Percentiles rank a stretch among this genome's conserved stretches.
Evolutionary conservation across 1,140 invertebrate genomes (phyloP).

Genomic region (Hypothenemus hampei): DNA sequence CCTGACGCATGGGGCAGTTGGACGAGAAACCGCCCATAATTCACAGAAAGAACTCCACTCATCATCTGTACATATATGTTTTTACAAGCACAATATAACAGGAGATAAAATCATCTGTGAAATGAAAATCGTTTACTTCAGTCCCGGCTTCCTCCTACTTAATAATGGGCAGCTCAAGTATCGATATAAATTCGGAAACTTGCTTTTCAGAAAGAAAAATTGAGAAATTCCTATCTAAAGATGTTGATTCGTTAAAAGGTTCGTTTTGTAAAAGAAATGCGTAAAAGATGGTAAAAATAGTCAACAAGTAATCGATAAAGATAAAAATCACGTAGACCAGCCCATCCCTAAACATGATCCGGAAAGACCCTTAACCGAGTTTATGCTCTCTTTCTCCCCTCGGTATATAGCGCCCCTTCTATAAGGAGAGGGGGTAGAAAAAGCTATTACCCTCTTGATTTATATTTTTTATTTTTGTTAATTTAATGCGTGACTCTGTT

Average conservation of each 20-base stretch:
- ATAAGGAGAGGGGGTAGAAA: constrained; percentile 30
- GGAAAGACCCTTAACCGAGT: constrained; percentile 32
- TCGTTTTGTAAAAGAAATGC: too few relatives aligned
- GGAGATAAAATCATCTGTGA: constrained; percentile 33
- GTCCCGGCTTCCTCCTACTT: neutral
- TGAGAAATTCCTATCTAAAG: too few relatives aligned
- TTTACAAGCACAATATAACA: constrained; percentile 16
- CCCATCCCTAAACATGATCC: constrained; percentile 24
- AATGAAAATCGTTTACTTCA: constrained; percentile 33
- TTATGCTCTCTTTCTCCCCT: constrained; percentile 26
- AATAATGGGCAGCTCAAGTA: neutral
- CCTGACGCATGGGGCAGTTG: too few relatives aligned
- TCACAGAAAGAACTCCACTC: constrained; percentile 1
- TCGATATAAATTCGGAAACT: too few relatives aligned
- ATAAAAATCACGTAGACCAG: neutral
- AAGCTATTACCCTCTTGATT: constrained; percentile 36
- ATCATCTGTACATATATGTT: constrained; percentile 7
- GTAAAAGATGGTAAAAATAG: neutral
- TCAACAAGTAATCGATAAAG: neutral
- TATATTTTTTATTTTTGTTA: constrained; percentile 41
- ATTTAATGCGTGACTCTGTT: constrained; percentile 37
- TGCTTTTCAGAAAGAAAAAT: too few relatives aligned
- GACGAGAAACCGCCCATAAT: too few relatives aligned
- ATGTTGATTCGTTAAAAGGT: too few relatives aligned
- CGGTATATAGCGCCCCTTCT: constrained; percentile 15